phyloP scores from a whole-genome alignment of 2,888 invertebrate species.

The Marasmarcha lunaedactyla region DNA sequence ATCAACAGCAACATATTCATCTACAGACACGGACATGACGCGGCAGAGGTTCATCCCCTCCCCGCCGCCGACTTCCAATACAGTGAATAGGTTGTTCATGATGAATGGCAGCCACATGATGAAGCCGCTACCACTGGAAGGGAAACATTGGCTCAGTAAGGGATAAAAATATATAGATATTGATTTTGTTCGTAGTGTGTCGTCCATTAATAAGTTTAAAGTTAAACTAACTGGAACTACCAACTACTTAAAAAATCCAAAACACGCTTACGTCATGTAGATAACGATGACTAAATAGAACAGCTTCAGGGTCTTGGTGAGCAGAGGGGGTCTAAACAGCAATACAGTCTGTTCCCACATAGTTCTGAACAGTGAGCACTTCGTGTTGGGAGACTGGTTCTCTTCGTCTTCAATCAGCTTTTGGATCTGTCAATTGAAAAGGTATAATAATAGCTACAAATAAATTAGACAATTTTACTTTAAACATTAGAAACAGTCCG shows the following conservation, averaged over 20 bases:
- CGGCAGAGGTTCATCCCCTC: constrained; percentile 55
- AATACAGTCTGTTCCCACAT: constrained; percentile 65
- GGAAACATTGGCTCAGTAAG: too few relatives aligned
- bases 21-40: constrained; percentile 37
- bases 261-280: constrained; percentile 53
- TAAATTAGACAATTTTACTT: too few relatives aligned
- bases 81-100: constrained; percentile 59
- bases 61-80: constrained; percentile 42
- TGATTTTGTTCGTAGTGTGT: too few relatives aligned
- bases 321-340: constrained; percentile 64
- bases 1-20: constrained; percentile 16
- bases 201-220: too few relatives aligned
- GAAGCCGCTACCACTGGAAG: constrained; percentile 53
- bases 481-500: too few relatives aligned
- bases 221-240: too few relatives aligned
- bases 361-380: constrained; percentile 36
- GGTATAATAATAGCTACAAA: too few relatives aligned
- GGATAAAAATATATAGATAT: too few relatives aligned
- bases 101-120: constrained; percentile 61
- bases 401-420: constrained; percentile 43
- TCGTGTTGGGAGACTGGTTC: constrained; percentile 30
- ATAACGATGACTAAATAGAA: constrained; percentile 73
- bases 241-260: too few relatives aligned
- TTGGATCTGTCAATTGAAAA: constrained; percentile 28
- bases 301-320: constrained; percentile 65